phyloP scores from a whole-genome alignment of 2,797 vertebrate genomes.

The Crenuchus spilurus region DNA sequence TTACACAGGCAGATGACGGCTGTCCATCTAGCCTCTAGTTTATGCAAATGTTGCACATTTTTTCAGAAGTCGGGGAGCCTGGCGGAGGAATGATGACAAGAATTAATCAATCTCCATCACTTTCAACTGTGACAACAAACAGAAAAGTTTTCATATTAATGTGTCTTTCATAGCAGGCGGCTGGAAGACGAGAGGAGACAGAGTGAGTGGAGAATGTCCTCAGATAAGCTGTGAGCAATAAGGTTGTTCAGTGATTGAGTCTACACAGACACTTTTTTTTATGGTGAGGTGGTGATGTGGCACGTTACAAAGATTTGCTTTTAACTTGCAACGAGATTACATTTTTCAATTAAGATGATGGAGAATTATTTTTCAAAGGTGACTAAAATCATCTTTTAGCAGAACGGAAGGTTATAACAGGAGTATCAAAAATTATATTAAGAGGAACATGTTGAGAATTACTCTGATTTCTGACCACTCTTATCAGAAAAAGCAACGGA shows the following conservation, averaged over 20 bases:
- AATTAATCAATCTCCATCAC: slow-evolving; percentile 47
- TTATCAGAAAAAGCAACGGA: no score
- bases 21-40: slow-evolving; percentile 33
- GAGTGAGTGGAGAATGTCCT: slow-evolving; percentile 11
- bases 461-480: no score
- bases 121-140: slow-evolving; percentile 45
- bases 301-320: slow-evolving; percentile 39
- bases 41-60: slow-evolving; percentile 22
- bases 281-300: slow-evolving; percentile 21
- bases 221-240: slow-evolving; percentile 49
- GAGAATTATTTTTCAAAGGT: slow-evolving; percentile 34
- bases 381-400: slow-evolving; percentile 30
- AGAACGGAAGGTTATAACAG: not conserved
- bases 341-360: slow-evolving; percentile 26
- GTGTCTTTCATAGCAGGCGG: slow-evolving; percentile 17
- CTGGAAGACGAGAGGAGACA: slow-evolving; percentile 8
- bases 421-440: not conserved
- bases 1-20: slow-evolving; percentile 33
- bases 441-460: not conserved
- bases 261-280: slow-evolving; percentile 15
- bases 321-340: slow-evolving; percentile 30
- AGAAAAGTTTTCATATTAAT: slow-evolving; percentile 39
- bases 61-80: slow-evolving; percentile 32
- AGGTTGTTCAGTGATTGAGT: slow-evolving; percentile 33
- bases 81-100: slow-evolving; percentile 33